phyloP scores from a whole-genome alignment of 1,140 invertebrate species.

The Polypedilum vanderplanki region DNA sequence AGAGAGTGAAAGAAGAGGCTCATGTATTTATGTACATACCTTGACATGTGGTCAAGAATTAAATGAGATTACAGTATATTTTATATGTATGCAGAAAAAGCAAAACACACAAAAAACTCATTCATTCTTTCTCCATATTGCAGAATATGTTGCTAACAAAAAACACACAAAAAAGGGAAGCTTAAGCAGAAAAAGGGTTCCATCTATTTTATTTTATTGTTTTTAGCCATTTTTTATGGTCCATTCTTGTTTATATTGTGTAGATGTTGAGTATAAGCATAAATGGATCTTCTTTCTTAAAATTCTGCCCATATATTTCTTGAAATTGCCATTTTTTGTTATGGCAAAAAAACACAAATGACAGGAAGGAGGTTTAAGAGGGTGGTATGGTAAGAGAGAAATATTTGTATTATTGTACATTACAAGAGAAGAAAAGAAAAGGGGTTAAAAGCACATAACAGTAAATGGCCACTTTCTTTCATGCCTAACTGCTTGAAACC shows the following conservation, averaged over 20 bases:
- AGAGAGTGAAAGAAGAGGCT: not conserved
- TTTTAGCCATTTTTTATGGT: conserved; percentile 26
- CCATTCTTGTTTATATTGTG: conserved; percentile 12
- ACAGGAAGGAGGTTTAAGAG: no score
- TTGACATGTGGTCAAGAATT: conserved; percentile 26
- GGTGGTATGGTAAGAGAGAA: no score
- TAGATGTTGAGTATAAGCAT: not conserved
- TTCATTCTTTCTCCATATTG: no score
- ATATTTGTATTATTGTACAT: not conserved
- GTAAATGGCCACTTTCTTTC: conserved; percentile 16
- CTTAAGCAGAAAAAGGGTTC: not conserved
- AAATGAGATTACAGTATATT: conserved; percentile 12
- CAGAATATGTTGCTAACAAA: no score
- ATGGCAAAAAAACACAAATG: no score
- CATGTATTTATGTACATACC: not conserved
- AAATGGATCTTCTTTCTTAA: conserved; percentile 3
- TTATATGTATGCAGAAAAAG: conserved; percentile 12
- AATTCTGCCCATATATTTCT: conserved; percentile 13
- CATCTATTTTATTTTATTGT: conserved; percentile 20
- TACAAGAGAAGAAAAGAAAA: not conserved
- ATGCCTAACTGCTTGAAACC: not conserved
- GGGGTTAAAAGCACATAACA: not conserved
- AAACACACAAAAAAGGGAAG: no score
- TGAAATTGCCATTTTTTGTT: conserved; percentile 9
- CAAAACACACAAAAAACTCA: not conserved